Evolutionary conservation across 2,797 vertebrate species (phyloP), one percentile per base, ranked within the genome.

Genomic region (Hoplostethus atlanticus): DNA sequence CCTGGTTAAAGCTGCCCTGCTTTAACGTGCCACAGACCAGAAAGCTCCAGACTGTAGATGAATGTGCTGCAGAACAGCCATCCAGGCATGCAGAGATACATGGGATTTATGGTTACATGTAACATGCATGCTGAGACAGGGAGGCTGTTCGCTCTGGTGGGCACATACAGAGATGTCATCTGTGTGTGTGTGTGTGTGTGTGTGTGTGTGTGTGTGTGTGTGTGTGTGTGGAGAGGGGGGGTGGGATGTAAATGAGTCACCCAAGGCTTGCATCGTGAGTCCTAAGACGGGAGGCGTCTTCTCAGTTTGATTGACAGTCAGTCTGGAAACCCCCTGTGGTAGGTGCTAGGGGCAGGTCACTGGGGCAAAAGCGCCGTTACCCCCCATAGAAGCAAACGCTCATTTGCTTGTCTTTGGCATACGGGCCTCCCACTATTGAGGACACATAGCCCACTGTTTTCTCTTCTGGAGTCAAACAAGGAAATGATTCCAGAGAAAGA

Each of bases 311-410:
- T 82, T 93, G 89, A 89, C 87, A 81, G 86, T 67, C 68, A 68
- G 73, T 77, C 64, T 72, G 42, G 60, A 54, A 84, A 74, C 70
- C 79, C 81, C 81, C 71, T 58, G 78, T 83, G 79, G 87, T 63
- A 82, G 77, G 77, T 89, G 85, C 88, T 85, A 73, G 76, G 83
- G 84, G 87, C 85, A 81, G 85, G 85, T 91, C 89, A 85, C 51
- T 65, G 64, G 84, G 80, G 84, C 75, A 47, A 78, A 68, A 85
- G 77, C 59, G 47, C 64, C 68, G 80, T 75, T 85, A 81, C 60
- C 21, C 21, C 80, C 85, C 82, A 83, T 50, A 84, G 73, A 88
- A 81, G 71, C 42, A 80, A 84, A 84, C 34, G 64, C 78, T 81
- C 84, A 77, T 81, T 80, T 89, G 87, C 79, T 21, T 88, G 81